Base-by-base conservation (phyloP, 2,113 vertebrate species). In the Podiceps cristatus region DNA sequence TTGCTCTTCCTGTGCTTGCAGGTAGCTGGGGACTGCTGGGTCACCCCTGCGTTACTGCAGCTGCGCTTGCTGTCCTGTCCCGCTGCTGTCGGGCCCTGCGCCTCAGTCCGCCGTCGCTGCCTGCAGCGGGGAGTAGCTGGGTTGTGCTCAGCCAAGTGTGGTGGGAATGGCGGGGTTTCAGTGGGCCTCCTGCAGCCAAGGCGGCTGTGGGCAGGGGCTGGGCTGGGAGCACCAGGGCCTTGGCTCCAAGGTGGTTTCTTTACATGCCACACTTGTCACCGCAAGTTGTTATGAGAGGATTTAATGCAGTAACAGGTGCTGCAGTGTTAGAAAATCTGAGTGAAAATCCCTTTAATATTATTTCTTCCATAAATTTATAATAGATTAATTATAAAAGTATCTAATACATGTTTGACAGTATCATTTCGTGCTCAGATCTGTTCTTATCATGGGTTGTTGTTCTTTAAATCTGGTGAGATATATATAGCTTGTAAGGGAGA, bases 101-200 rank as follows among this genome's bases (percentile, higher is more conserved):
- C 56, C 31, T 33, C 3, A 3, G 10, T 1, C 4, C 60, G 2
- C 8, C 4, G 1, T 28, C 0, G 4, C 85, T 42, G 63, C 9
- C 29, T 5, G 10, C n/a, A 4, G 5, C 0, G 19, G 12, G 13
- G 50, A 16, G 33, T 0, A 2, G 22, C 40, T 24, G 55, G 29
- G 23, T 3, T 47, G 45, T 58, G 47, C 47, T 35, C 14, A 0
- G 0, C 33, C 19, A 42, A 2, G 33, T 5, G 23, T 4, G 37
- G 5, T 37, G 78, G 28, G 10, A 31, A 33, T 22, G 2, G 1
- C 0, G 0, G 1, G 5, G 42, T 22, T 47, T 68, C 25, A 7
- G 4, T 7, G 47, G 44, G 56, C 33, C 52, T 5, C 0, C 2
- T 13, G n/a, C 53, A 20, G n/a, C 2, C 52, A 18, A 1, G 19